Percentiles rank a stretch among this genome's conserved stretches.
Conservation (phyloP, 2,888 invertebrate species). For the Stenodera caucasica region DNA sequence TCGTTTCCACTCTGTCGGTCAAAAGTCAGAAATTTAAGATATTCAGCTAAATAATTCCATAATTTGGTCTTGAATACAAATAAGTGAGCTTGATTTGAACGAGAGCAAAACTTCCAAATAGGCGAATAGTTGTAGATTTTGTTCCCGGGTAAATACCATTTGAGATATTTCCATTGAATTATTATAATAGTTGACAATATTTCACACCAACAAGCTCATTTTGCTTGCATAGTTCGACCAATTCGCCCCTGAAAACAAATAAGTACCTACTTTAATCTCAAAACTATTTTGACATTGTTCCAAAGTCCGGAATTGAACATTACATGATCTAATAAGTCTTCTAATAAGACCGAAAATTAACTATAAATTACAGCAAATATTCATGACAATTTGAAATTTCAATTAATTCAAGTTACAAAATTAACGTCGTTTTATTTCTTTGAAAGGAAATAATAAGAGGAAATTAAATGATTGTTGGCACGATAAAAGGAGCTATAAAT, state of each 20-base stretch:
- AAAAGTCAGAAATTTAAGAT: too few species aligned
- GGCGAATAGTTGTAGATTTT: background rate
- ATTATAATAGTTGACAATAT: too few species aligned
- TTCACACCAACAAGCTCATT: background rate
- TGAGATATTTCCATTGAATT: too few species aligned
- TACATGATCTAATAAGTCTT: background rate
- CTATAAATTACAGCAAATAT: too few species aligned
- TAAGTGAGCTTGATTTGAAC: background rate
- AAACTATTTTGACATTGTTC: background rate
- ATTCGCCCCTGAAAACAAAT: background rate
- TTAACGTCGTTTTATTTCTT: too few species aligned
- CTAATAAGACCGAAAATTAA: too few species aligned
- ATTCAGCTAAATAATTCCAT: too few species aligned
- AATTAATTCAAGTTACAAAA: too few species aligned
- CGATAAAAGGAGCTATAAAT: background rate
- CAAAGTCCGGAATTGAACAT: background rate
- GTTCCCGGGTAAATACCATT: background rate
- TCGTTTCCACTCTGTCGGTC: too few species aligned
- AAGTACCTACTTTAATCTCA: background rate
- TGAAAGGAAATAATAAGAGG: too few species aligned
- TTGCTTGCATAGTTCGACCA: background rate
- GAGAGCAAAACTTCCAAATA: background rate
- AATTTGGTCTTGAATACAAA: too few species aligned
- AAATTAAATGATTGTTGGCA: constrained; percentile 1
- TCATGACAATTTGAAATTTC: background rate